Conservation (phyloP, 2,797 vertebrate species). For the Morus bassanus region DNA sequence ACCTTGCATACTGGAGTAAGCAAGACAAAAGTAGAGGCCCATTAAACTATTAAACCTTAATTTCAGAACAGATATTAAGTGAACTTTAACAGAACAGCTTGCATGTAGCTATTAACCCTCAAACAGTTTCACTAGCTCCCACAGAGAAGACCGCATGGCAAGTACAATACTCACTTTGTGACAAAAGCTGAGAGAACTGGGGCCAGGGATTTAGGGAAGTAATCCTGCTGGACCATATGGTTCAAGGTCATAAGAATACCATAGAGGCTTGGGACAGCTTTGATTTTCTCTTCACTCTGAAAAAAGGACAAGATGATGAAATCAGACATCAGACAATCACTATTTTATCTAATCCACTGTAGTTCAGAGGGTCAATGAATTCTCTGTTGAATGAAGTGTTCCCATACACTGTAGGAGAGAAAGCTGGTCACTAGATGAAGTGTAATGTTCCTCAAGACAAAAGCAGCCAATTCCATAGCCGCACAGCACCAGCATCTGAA, state of each 20-base stretch:
- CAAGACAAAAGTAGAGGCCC: background rate
- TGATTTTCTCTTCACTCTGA: conserved; percentile 95
- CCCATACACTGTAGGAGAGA: background rate
- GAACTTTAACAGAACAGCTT: background rate
- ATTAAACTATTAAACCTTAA: background rate
- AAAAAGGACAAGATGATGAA: background rate
- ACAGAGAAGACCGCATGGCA: background rate
- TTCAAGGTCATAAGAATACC: conserved; percentile 92
- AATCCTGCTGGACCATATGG: conserved; percentile 90
- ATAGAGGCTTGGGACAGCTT: conserved; percentile 84
- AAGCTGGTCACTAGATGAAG: background rate
- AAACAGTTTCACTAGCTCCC: background rate
- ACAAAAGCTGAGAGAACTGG: conserved; percentile 88
- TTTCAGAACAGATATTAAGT: background rate
- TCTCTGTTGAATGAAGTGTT: background rate
- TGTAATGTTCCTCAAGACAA: background rate
- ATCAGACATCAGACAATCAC: background rate
- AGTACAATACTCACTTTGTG: conserved; percentile 83
- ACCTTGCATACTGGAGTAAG: background rate
- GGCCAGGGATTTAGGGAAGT: conserved; percentile 88
- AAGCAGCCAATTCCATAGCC: background rate
- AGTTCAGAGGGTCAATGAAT: background rate
- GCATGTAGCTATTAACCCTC: background rate
- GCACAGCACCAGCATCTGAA: background rate
- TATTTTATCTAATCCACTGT: background rate